Conservation (phyloP, 2,797 vertebrate species). For the Ctenosaura bakeri region DNA sequence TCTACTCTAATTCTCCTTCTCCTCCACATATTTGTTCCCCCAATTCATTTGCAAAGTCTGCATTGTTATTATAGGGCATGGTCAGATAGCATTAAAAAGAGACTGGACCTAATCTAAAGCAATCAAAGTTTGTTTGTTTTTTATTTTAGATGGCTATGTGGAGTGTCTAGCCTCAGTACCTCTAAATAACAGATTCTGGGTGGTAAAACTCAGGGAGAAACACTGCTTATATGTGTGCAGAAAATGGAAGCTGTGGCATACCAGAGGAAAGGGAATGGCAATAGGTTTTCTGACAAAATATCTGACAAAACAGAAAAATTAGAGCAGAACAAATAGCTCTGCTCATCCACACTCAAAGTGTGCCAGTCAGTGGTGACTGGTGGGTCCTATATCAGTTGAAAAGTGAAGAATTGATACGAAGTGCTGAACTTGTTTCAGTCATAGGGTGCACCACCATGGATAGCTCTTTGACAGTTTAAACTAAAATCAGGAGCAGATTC, state of each 20-base stretch:
- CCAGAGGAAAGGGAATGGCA: background rate
- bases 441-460: no score
- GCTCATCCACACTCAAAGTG: background rate
- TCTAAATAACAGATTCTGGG: background rate
- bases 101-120: background rate
- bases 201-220: background rate
- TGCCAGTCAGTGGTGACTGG: background rate
- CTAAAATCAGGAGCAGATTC: no score
- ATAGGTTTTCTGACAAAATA: background rate
- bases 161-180: background rate
- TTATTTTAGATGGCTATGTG: background rate
- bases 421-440: no score
- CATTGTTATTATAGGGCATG: background rate
- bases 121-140: background rate
- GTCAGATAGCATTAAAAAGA: background rate
- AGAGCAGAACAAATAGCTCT: background rate
- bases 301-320: background rate
- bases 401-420: no score
- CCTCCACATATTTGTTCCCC: background rate
- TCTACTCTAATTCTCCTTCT: background rate
- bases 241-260: no score
- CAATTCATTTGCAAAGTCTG: background rate
- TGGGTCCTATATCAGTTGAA: background rate
- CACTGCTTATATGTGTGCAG: background rate
- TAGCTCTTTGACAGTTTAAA: no score